Base-by-base conservation (phyloP, 1,140 invertebrate species). In the Pentalonia nigronervosa region DNA sequence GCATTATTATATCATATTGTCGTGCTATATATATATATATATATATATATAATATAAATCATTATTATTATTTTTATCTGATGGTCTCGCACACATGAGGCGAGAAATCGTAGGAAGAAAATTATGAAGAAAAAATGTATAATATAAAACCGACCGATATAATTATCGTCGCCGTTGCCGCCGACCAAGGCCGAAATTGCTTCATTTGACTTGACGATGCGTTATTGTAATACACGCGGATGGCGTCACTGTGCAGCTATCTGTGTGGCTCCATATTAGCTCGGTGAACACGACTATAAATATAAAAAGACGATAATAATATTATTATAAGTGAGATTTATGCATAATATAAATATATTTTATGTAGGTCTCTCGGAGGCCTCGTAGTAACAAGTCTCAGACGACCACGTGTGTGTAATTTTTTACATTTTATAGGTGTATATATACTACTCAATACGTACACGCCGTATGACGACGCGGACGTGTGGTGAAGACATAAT, bases 181-280 rank as follows among this genome's bases (percentile, higher is more conserved):
- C 60, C 83, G 83, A 84, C 83, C 83, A 84, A 84, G 83, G 83
- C 11, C 83, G 83, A 14, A 45, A 84, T 84, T 45, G 36, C 83
- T 84, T 41, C 83, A 45, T 45, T 84, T 45, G 8, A 25, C 41
- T 25, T 41, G 41, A 8, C 25, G 11, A 8, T 23, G 2, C 41
- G 9, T 45, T 84, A 36, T 83, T 83, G 36, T 76, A 76, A 76
- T 76, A 34, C 60, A 76, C n/a, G 14, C 83, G 83, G 83, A 84
- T 41, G 83, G 83, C 83, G 83, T 84, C 83, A 41, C 34, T 36
- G 76, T 3, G n/a, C 34, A 36, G 30, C 60, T 67, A 67, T 76
- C n/a, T 7, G n/a, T 76, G 30, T 67, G 60, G 60, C n/a, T 76
- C 30, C 60, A n/a, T 17, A n/a, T n/a, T 1, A 76, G 14, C 60